These are phyloP conservation scores for Drosophila nr. medialis DNA, from an alignment of 2,888 invertebrate species.

Conservation along the genomic window DNA sequence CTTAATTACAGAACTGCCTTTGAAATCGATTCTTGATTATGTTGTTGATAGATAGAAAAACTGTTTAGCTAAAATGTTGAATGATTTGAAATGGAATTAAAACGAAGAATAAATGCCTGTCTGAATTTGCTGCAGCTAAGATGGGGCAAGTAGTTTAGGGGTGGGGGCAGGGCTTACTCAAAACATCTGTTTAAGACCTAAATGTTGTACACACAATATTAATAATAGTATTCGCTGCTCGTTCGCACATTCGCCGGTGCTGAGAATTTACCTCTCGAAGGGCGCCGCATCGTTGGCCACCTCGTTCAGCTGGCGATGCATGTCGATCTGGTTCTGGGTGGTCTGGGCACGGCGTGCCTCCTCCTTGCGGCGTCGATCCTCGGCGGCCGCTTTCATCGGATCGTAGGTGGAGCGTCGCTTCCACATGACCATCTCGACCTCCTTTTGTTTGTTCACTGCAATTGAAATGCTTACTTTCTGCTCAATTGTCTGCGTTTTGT, in stretches of 20 bases:
- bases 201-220: conserved; percentile 15
- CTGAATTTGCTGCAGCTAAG: background rate
- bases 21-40: background rate
- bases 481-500: background rate
- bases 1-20: background rate
- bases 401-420: conserved; percentile 97
- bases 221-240: background rate
- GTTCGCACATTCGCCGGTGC: conserved; percentile 1
- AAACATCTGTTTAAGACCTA: conserved; percentile 34
- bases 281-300: conserved; percentile 66
- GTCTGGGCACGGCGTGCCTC: conserved; percentile 84
- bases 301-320: conserved; percentile 63
- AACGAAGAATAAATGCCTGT: background rate
- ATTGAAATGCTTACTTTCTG: background rate
- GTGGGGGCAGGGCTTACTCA: background rate
- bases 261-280: conserved; percentile 79
- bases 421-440: conserved; percentile 97
- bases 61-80: background rate
- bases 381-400: conserved; percentile 96
- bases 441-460: conserved; percentile 88
- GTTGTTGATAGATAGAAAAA: background rate
- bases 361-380: conserved; percentile 90
- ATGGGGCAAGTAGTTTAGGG: background rate
- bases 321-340: conserved; percentile 64
- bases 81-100: background rate